phyloP scores from a whole-genome alignment of 1,140 invertebrate species.

The Agraylea sexmaculata region DNA sequence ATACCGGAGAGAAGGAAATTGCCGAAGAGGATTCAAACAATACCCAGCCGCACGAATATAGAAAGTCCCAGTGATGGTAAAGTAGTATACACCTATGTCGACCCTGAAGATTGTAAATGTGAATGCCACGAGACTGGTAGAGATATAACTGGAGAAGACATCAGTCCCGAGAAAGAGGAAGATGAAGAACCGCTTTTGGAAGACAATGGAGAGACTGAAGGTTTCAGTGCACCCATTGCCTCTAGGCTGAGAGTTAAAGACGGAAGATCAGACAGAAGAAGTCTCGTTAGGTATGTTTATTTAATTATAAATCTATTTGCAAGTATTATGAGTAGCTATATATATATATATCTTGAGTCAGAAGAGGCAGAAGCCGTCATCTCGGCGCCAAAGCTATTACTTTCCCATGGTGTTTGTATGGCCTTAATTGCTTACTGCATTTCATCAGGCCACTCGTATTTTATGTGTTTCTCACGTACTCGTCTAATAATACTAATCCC shows the following conservation, averaged over 20 bases:
- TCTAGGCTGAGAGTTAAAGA: constrained; percentile 8
- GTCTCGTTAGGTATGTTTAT: constrained; percentile 14
- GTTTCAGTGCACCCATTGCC: constrained; percentile 15
- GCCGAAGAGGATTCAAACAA: constrained; percentile 67
- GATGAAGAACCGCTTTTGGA: constrained; percentile 27
- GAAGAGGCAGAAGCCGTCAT: neutral
- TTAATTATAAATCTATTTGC: constrained; percentile 4
- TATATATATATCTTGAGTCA: neutral
- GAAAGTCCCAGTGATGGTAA: constrained; percentile 24
- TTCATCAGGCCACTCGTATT: too few relatives aligned
- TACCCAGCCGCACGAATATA: constrained; percentile 42
- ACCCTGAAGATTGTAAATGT: constrained; percentile 71
- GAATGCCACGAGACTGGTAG: constrained; percentile 60
- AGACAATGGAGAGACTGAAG: constrained; percentile 17
- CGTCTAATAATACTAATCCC: too few relatives aligned
- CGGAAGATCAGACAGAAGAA: constrained; percentile 11
- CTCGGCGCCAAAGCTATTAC: neutral
- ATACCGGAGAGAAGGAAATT: constrained; percentile 66
- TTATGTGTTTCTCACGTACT: too few relatives aligned
- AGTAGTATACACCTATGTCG: constrained; percentile 61
- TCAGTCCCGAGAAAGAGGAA: constrained; percentile 21
- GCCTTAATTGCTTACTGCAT: too few relatives aligned
- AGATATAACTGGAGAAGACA: constrained; percentile 17
- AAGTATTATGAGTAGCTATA: constrained; percentile 3
- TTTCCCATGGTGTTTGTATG: too few relatives aligned